phyloP scores from a whole-genome alignment of 2,797 vertebrate genomes.

The Anomalospiza imberbis region DNA sequence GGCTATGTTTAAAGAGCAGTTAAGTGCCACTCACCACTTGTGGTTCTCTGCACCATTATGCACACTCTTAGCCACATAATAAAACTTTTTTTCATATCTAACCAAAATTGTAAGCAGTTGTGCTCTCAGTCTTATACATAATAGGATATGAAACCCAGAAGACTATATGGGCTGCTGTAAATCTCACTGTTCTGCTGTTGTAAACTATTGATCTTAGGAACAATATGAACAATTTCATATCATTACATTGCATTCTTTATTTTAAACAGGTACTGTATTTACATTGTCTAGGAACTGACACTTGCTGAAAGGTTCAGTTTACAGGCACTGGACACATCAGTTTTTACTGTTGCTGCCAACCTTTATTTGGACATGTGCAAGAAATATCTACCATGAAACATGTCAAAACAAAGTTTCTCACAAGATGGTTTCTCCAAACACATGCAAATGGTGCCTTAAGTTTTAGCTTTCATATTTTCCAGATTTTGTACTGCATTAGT shows the following conservation, averaged over 20 bases:
- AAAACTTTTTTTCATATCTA: neutral
- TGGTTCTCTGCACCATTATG: neutral
- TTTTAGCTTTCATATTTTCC: neutral
- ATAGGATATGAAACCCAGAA: neutral
- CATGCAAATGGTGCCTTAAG: neutral
- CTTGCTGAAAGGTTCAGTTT: constrained; percentile 15
- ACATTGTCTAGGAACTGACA: neutral
- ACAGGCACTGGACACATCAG: neutral
- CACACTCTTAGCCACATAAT: neutral
- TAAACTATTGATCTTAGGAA: neutral
- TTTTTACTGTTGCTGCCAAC: neutral
- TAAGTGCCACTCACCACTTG: neutral
- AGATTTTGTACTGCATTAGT: neutral
- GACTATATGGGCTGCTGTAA: neutral
- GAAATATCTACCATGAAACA: neutral
- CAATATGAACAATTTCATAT: neutral
- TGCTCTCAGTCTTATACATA: neutral
- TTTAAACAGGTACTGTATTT: neutral
- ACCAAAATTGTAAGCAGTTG: constrained; percentile 1
- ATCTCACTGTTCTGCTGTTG: neutral
- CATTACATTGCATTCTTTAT: neutral
- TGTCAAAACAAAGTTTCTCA: neutral
- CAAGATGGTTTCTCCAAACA: neutral
- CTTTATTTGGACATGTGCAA: neutral
- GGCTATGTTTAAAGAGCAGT: neutral